Evolutionary conservation across 2,888 invertebrate species (phyloP), one percentile per base, ranked within the genome.

Genomic region (Mayetiola destructor): DNA sequence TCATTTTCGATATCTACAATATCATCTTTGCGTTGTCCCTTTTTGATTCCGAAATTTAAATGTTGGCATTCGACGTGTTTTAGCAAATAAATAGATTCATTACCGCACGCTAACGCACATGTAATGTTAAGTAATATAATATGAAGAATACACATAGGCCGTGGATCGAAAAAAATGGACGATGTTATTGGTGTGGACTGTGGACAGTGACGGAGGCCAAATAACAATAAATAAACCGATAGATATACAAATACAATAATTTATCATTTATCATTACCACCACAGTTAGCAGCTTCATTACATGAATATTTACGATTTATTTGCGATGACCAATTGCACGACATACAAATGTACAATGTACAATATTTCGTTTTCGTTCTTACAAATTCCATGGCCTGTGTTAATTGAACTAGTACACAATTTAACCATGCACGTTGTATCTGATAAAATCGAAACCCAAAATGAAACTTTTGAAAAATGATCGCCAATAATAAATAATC

Each of bases 111-210:
- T 23, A 48, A 27, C 48, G 48, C 29, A 27, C 48, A 27, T 27
- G n/a, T 48, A 48, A 48, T 48, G 48, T 48, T 48, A 48, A 48
- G 48, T 48, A 48, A 48, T 27, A 27, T 27, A 48, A 48, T 27
- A n/a, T n/a, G 27, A 48, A 27, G 48, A 48, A 48, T 48, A 48
- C 48, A 48, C 48, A 48, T 9, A n/a, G 27, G 12, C 1, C 21
- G n/a, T 12, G 14, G 2, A 48, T 27, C n/a, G 27, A n/a, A n/a
- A n/a, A 2, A 27, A 23, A 48, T 6, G 27, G 8, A 14, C 18
- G 27, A 12, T n/a, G n/a, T n/a, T n/a, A n/a, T n/a, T n/a, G n/a
- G n/a, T n/a, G n/a, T n/a, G n/a, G n/a, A n/a, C n/a, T n/a, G n/a
- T n/a, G n/a, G n/a, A n/a, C n/a, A n/a, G n/a, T n/a, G n/a, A n/a